phyloP scores from a whole-genome alignment of 2,888 invertebrate species.

The Drosophila atripex region DNA sequence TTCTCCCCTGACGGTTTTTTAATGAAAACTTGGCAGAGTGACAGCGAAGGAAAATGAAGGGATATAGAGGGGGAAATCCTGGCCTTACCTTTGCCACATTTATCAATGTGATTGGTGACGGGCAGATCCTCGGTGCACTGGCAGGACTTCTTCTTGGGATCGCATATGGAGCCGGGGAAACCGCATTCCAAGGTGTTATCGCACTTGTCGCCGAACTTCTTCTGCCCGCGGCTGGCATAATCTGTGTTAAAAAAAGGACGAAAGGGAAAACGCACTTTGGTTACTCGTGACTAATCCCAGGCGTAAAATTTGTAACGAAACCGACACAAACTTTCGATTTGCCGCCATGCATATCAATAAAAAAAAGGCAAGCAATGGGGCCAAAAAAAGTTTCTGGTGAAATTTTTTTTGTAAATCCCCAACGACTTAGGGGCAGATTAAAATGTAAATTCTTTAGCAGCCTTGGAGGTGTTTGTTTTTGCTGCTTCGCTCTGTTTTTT shows the following conservation, averaged over 20 bases:
- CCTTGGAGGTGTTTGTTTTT: conserved; percentile 32
- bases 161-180: conserved; percentile 90
- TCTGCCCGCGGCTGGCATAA: conserved; percentile 85
- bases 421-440: conserved; percentile 72
- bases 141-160: conserved; percentile 88
- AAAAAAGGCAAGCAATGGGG: conserved; percentile 13
- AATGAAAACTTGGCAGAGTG: conserved; percentile 75
- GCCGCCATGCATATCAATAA: conserved; percentile 43
- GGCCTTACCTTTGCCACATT: conserved; percentile 91
- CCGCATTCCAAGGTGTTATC: conserved; percentile 89
- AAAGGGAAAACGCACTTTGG: conserved; percentile 6
- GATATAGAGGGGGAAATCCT: neutral
- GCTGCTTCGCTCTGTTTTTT: neutral
- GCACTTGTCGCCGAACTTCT: conserved; percentile 91
- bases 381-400: conserved; percentile 31
- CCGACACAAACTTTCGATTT: conserved; percentile 61
- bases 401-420: conserved; percentile 65
- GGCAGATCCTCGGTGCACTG: conserved; percentile 89
- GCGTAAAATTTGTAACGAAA: conserved; percentile 69
- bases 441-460: conserved; percentile 73
- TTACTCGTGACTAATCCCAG: conserved; percentile 58
- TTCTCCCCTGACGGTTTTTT: conserved; percentile 45
- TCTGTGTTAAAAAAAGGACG: conserved; percentile 77
- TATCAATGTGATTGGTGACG: conserved; percentile 92
- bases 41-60: conserved; percentile 47